phyloP scores from a whole-genome alignment of 2,888 invertebrate species.

The Pharmacophagus antenor region DNA sequence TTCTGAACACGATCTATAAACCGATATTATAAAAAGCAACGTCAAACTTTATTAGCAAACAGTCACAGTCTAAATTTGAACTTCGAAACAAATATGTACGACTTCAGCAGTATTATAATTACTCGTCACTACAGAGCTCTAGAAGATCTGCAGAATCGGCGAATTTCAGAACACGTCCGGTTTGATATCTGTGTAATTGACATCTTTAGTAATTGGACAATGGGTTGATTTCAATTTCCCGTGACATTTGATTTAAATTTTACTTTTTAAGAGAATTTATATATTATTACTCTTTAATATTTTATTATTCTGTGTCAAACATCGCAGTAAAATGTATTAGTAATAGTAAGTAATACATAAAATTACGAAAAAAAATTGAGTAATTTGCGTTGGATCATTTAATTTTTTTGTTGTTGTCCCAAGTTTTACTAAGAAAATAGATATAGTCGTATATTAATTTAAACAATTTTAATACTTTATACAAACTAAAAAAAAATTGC shows the following conservation, averaged over 20 bases:
- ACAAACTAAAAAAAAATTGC: too few relatives aligned
- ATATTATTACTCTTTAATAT: not conserved
- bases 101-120: constrained; percentile 25
- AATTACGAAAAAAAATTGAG: too few relatives aligned
- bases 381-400: too few relatives aligned
- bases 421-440: too few relatives aligned
- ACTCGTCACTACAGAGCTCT: constrained; percentile 26
- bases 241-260: constrained; percentile 10
- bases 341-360: too few relatives aligned
- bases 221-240: constrained; percentile 1
- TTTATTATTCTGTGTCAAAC: not conserved
- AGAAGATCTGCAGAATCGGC: constrained; percentile 23
- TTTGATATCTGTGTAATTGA: constrained; percentile 27
- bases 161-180: constrained; percentile 26
- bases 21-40: not conserved
- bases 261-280: constrained; percentile 2
- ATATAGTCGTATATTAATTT: too few relatives aligned
- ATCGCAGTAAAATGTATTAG: too few relatives aligned
- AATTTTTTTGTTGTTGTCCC: too few relatives aligned
- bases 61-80: constrained; percentile 10
- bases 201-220: constrained; percentile 28
- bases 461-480: too few relatives aligned
- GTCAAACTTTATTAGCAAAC: not conserved
- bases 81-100: constrained; percentile 5
- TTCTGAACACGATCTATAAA: not conserved